Evolutionary conservation across 2,113 vertebrate species (phyloP).

Genomic region (Nesoenas mayeri): DNA sequence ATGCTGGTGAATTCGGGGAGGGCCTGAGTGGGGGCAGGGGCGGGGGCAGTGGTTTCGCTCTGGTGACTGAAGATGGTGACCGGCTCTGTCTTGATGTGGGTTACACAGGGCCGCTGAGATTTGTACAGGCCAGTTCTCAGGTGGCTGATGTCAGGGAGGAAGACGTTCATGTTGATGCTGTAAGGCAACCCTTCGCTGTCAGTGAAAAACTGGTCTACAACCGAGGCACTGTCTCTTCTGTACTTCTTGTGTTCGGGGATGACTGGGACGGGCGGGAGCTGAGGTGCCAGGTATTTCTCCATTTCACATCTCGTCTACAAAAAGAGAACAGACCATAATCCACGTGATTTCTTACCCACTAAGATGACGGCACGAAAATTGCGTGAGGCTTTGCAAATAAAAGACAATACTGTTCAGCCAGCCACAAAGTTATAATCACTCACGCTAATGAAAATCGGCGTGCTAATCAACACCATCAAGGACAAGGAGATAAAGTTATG

Average conservation of each 20-base stretch:
- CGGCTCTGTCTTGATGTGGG: conserved; percentile 91
- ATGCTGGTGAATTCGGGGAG: conserved; percentile 88
- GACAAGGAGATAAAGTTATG: not conserved
- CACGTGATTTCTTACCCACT: not conserved
- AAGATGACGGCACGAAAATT: not conserved
- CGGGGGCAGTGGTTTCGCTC: conserved; percentile 76
- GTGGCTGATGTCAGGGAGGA: conserved; percentile 89
- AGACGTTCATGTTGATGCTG: conserved; percentile 96
- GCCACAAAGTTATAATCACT: not conserved
- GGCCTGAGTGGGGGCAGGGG: conserved; percentile 69
- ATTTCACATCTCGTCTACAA: conserved; percentile 92
- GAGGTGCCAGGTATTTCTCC: conserved; percentile 88
- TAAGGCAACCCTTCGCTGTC: conserved; percentile 88
- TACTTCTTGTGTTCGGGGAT: conserved; percentile 84
- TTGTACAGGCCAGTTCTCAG: conserved; percentile 90
- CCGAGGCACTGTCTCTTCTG: conserved; percentile 84
- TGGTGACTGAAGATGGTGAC: conserved; percentile 83
- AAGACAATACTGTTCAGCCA: not conserved
- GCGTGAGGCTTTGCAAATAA: not conserved
- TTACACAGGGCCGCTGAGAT: conserved; percentile 81
- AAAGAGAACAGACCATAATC: conserved; percentile 27
- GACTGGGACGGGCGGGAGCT: conserved; percentile 75
- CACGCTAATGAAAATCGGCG: not conserved
- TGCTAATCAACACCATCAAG: not conserved
- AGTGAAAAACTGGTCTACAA: conserved; percentile 89